These are phyloP conservation scores for Sebastes melanostomus DNA, from an alignment of 2,797 vertebrate genomes.

Conservation along the genomic window DNA sequence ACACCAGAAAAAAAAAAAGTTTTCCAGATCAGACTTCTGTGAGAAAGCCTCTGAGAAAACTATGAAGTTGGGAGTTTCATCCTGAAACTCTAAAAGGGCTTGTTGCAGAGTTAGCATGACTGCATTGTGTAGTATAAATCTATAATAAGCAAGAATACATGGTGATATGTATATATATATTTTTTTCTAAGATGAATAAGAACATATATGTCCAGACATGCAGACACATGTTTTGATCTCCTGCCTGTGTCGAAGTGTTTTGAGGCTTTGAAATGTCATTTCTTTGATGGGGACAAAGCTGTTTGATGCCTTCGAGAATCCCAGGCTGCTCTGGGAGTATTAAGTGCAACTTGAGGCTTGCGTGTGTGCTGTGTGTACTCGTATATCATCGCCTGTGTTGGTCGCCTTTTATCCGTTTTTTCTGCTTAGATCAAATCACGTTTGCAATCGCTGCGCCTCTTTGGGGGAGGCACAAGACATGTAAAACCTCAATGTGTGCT, in stretches of 20 bases:
- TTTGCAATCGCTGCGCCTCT: neutral
- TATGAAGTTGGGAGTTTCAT: conserved; percentile 29
- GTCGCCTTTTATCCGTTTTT: neutral
- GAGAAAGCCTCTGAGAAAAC: conserved; percentile 33
- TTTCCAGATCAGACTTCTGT: conserved; percentile 31
- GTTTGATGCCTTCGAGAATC: conserved; percentile 32
- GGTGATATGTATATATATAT: neutral
- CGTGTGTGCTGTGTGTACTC: neutral
- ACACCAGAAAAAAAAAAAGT: conserved; percentile 7
- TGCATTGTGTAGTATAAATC: neutral
- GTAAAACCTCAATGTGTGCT: neutral
- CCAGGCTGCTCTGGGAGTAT: neutral
- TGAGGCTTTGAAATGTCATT: conserved; percentile 31
- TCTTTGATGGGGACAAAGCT: conserved; percentile 19
- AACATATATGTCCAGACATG: neutral
- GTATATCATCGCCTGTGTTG: neutral
- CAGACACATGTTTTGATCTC: conserved; percentile 20
- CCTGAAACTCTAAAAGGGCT: neutral
- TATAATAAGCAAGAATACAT: neutral
- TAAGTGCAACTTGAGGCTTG: neutral
- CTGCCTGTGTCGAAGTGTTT: conserved; percentile 1
- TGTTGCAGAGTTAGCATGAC: neutral
- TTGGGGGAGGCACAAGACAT: neutral
- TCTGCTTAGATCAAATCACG: neutral
- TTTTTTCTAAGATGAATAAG: neutral